Base-by-base conservation (phyloP, 1,140 invertebrate genomes). In the Camponotus vicinus region DNA sequence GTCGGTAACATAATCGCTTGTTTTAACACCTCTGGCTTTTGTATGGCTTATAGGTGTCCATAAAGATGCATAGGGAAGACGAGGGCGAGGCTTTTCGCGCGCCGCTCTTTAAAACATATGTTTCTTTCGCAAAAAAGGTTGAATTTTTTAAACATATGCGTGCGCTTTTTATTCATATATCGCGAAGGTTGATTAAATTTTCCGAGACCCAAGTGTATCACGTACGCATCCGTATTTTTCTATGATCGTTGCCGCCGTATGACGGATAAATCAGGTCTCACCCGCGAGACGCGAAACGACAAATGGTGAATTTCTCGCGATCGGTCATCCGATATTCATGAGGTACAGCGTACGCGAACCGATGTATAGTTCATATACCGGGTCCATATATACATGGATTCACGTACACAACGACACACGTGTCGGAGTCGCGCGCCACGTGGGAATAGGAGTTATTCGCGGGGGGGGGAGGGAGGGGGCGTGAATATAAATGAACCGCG, bases 401-500 rank as follows among this genome's bases (percentile, higher is more conserved):
- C 61, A 15, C 52, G 40, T 71, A 57, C 27, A 52, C 49, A 61
- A n/a, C 49, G 18, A 57, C 37, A 42, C 78, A 76, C 80, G 80
- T 76, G 80, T 40, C 34, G 27, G n/a, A 37, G 37, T 63, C 79
- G 79, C 69, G 57, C 40, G 45, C 80, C 80, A 78, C 76, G 55
- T 79, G 64, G 80, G 80, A 85, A 87, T 66, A 66, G 61, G 61
- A 87, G 86, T 85, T 85, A 87, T 87, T 83, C 85, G 67, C 11
- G 83, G 57, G 70, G 67, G 73, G 8, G 45, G 49, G 49, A 52
- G 49, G 4, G 49, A 18, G 0, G 67, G 77, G 34, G 63, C 82
- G 85, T 67, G 85, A 89, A 87, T 79, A 86, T 88, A 89, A 88
- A 89, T 88, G 89, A 86, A 88, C 67, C 61, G 49, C 67, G 59